These are phyloP conservation scores for Vollenhovia emeryi DNA, from an alignment of 1,140 invertebrate species.

Conservation along the genomic window DNA sequence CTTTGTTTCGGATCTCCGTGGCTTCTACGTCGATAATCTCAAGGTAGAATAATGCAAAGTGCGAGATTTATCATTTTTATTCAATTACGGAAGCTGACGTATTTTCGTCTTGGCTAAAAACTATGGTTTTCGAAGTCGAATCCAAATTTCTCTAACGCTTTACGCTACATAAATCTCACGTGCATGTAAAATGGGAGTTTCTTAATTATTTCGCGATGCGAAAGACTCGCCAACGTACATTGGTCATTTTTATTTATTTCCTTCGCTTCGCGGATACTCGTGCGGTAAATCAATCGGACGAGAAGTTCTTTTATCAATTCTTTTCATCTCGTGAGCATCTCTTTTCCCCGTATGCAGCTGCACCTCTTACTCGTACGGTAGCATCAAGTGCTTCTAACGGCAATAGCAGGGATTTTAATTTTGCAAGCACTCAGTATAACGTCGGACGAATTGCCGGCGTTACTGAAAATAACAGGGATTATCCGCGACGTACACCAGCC, in stretches of 20 bases:
- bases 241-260: background rate
- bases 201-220: background rate
- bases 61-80: background rate
- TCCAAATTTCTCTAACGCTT: background rate
- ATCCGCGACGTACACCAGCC: constrained; percentile 46
- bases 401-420: constrained; percentile 39
- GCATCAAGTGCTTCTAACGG: constrained; percentile 25
- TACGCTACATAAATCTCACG: background rate
- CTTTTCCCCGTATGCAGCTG: background rate
- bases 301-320: background rate
- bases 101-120: background rate
- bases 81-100: background rate
- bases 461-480: constrained; percentile 67
- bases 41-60: background rate
- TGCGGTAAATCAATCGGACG: background rate
- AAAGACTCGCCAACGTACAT: background rate
- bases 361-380: background rate
- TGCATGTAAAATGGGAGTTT: background rate
- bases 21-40: background rate
- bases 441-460: constrained; percentile 42
- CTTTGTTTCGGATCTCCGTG: background rate
- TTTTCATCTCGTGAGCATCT: background rate
- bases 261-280: background rate
- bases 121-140: background rate
- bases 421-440: constrained; percentile 56